A percentile compares a stretch with the other conserved stretches of the same genome.
Evolutionary conservation across 2,113 vertebrate species (phyloP).

Genomic region (Semnornis frantzii): DNA sequence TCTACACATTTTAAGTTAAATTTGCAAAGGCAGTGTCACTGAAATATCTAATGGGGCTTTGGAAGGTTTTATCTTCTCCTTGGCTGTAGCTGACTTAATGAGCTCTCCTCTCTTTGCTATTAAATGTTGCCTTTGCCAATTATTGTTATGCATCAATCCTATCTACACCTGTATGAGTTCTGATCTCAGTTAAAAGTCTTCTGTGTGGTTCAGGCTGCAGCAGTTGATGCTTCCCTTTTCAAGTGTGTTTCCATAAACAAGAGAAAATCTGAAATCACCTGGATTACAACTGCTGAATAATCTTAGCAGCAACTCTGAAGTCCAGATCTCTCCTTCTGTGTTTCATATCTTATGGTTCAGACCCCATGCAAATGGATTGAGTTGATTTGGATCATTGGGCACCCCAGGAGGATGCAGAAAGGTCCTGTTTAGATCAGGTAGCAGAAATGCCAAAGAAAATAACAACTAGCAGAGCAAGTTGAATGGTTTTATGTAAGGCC

Average conservation of each 20-base stretch:
- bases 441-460: constrained; percentile 50
- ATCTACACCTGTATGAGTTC: background rate
- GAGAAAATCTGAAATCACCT: background rate
- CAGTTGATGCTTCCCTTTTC: background rate
- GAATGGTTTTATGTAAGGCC: constrained; percentile 68
- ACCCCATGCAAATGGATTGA: background rate
- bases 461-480: background rate
- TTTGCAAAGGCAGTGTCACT: background rate
- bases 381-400: background rate
- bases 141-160: background rate
- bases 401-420: constrained; percentile 5
- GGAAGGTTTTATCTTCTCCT: background rate
- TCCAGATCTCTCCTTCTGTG: background rate
- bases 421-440: constrained; percentile 41
- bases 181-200: background rate
- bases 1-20: background rate
- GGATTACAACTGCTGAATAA: background rate
- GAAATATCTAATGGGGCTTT: background rate
- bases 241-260: background rate
- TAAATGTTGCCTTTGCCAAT: background rate
- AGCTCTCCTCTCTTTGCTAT: background rate
- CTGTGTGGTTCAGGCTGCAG: background rate
- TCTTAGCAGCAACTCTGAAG: background rate
- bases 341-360: background rate
- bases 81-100: background rate